Conservation (phyloP, 2,888 invertebrate genomes). For the Microplitis deprimator region DNA sequence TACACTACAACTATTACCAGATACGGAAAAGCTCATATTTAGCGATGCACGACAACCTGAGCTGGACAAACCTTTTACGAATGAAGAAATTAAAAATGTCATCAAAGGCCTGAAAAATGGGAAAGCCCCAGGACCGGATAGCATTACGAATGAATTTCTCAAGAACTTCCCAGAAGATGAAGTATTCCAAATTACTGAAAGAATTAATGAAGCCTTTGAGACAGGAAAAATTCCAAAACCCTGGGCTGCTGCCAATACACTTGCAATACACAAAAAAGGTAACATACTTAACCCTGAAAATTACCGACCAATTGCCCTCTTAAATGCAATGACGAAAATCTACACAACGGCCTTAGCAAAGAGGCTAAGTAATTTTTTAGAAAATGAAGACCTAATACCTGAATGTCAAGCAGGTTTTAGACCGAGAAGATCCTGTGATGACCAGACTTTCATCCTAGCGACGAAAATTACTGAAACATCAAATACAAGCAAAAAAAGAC, state of each 20-base stretch:
- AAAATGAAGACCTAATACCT: constrained; percentile 33
- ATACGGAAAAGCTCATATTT: background rate
- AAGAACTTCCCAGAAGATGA: constrained; percentile 8
- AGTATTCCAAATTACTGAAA: background rate
- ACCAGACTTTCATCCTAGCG: constrained; percentile 38
- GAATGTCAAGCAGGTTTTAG: constrained; percentile 46
- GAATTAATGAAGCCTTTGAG: constrained; percentile 32
- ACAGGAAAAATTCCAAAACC: constrained; percentile 16
- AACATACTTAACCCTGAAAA: constrained; percentile 30
- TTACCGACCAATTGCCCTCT: constrained; percentile 50
- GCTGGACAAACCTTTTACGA: constrained; percentile 20
- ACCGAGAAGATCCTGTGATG: constrained; percentile 36
- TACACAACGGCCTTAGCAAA: constrained; percentile 44
- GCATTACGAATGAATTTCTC: background rate
- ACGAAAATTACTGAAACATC: constrained; percentile 2
- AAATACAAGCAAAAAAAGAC: background rate
- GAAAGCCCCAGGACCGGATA: background rate
- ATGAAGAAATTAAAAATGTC: constrained; percentile 3
- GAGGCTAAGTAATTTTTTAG: constrained; percentile 42
- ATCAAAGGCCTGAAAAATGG: background rate
- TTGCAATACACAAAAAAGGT: constrained; percentile 39
- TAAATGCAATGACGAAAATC: constrained; percentile 46
- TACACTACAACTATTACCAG: background rate
- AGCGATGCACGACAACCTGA: background rate
- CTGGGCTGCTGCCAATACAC: constrained; percentile 17